Evolutionary conservation across 1,140 invertebrate genomes (phyloP).

Genomic region (Pseudomyrmex cubaensis): DNA sequence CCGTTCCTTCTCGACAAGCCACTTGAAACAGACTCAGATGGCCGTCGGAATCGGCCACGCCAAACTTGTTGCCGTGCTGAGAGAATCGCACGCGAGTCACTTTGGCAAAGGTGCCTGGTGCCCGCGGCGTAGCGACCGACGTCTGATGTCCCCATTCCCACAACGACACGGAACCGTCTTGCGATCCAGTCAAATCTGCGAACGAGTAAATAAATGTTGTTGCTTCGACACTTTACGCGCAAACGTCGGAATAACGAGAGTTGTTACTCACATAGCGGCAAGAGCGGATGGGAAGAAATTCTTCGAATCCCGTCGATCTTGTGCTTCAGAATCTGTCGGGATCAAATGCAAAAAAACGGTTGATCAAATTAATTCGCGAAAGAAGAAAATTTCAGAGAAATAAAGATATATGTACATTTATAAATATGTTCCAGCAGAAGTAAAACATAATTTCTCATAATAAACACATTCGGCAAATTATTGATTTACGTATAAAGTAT

Average conservation of each 20-base stretch:
- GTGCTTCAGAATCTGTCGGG: slow-evolving; percentile 91
- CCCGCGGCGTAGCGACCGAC: slow-evolving; percentile 94
- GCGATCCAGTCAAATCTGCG: slow-evolving; percentile 96
- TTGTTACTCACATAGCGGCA: slow-evolving; percentile 95
- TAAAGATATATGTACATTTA: slow-evolving; percentile 57
- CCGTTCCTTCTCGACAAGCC: slow-evolving; percentile 92
- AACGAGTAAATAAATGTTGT: slow-evolving; percentile 59
- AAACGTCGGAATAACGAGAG: neutral
- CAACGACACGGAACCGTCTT: slow-evolving; percentile 98
- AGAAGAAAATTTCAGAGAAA: slow-evolving; percentile 10
- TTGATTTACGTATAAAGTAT: neutral
- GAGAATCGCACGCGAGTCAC: slow-evolving; percentile 98
- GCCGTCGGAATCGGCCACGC: slow-evolving; percentile 96
- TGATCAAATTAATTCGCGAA: slow-evolving; percentile 10
- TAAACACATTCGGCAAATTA: slow-evolving; percentile 29
- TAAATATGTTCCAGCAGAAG: slow-evolving; percentile 14
- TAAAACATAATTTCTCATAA: slow-evolving; percentile 53
- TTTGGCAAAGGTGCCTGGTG: slow-evolving; percentile 96
- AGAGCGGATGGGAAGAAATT: slow-evolving; percentile 96
- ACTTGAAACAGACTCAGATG: slow-evolving; percentile 97
- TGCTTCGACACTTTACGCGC: slow-evolving; percentile 29
- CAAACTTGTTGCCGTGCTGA: slow-evolving; percentile 99
- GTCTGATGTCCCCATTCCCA: slow-evolving; percentile 99
- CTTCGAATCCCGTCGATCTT: slow-evolving; percentile 97
- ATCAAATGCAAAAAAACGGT: slow-evolving; percentile 54